phyloP scores from a whole-genome alignment of 2,888 invertebrate species.

The Chorisops tibialis region DNA sequence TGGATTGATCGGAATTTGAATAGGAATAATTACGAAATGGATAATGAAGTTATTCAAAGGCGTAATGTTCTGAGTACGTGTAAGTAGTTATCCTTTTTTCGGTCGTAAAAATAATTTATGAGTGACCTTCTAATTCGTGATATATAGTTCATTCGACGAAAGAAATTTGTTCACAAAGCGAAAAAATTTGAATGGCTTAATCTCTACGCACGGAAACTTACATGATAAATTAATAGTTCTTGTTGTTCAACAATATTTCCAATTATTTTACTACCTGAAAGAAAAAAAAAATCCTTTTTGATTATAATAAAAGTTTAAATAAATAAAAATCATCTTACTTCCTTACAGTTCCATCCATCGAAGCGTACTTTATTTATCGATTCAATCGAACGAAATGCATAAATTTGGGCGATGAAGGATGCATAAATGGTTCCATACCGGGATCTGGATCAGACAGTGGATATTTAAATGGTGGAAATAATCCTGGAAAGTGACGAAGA shows the following conservation, averaged over 20 bases:
- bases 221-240: no score
- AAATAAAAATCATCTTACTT: background rate
- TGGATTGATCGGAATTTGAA: constrained; percentile 7
- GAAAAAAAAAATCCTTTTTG: no score
- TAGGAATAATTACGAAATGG: background rate
- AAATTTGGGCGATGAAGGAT: constrained; percentile 57
- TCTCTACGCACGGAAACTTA: no score
- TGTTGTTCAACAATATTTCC: no score
- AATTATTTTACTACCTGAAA: no score
- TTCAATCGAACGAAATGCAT: constrained; percentile 38
- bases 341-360: constrained; percentile 10
- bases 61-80: background rate
- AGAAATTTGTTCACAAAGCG: no score
- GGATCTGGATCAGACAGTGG: constrained; percentile 54
- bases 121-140: no score
- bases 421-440: constrained; percentile 53
- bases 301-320: no score
- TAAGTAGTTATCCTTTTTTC: background rate
- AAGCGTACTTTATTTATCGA: constrained; percentile 16
- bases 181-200: no score
- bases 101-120: no score
- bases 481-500: constrained; percentile 51
- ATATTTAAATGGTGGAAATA: constrained; percentile 52
- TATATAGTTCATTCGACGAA: no score
- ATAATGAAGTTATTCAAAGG: constrained; percentile 2